A percentile compares a stretch with the other conserved stretches of the same genome.
phyloP scores from a whole-genome alignment of 2,113 vertebrate species.

The Falcunculus frontatus region DNA sequence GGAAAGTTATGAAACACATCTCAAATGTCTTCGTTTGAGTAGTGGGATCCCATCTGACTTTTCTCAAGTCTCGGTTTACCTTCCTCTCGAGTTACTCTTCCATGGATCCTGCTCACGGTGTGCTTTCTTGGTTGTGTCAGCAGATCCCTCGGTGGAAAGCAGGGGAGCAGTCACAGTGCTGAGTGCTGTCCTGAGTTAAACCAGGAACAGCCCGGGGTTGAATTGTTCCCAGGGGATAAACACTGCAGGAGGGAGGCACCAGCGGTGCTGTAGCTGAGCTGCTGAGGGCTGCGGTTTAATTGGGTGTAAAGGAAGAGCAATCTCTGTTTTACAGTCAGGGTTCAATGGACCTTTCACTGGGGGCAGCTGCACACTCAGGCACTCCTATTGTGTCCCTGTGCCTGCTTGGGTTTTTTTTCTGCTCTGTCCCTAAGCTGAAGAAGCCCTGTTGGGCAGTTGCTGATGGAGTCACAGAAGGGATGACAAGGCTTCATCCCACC shows the following conservation, averaged over 20 bases:
- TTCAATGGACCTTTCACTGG: not conserved
- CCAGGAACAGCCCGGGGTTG: not conserved
- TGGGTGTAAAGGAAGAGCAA: not conserved
- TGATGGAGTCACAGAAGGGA: rapidly evolving
- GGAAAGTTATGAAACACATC: not conserved
- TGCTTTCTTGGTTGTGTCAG: not conserved
- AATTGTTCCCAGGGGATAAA: not conserved
- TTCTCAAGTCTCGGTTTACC: not conserved
- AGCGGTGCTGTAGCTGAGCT: not conserved
- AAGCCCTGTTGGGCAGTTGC: not conserved
- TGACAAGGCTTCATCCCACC: not conserved
- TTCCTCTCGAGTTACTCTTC: not conserved
- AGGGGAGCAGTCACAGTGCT: not conserved
- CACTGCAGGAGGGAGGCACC: not conserved
- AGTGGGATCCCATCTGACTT: not conserved
- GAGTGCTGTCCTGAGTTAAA: not conserved
- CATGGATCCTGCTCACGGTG: rapidly evolving
- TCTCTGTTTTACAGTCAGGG: not conserved
- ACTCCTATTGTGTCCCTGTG: not conserved
- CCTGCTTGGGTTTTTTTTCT: not conserved
- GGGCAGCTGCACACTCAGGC: not conserved
- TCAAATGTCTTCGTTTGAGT: not conserved
- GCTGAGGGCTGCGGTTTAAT: not conserved
- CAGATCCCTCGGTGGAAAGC: not conserved
- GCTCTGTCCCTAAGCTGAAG: not conserved